Conservation (phyloP, 2,113 vertebrate genomes). For the Chlamydotis undulata region DNA sequence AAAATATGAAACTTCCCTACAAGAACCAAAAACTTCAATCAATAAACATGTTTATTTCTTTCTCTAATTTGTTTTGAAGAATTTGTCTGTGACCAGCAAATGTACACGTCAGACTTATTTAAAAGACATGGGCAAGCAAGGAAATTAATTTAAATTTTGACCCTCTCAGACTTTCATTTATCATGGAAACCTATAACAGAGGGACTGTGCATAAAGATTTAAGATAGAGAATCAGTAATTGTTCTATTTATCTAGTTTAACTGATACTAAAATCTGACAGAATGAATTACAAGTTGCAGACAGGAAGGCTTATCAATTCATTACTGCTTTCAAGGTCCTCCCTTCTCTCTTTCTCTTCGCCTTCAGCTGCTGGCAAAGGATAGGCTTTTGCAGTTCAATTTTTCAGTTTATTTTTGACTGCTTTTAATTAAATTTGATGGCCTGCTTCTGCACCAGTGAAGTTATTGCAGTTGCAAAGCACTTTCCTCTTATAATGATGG, state of each 20-base stretch:
- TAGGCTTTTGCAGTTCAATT: constrained; percentile 74
- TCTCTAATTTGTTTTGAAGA: constrained; percentile 35
- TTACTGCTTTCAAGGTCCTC: constrained; percentile 73
- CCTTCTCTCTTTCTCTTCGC: constrained; percentile 57
- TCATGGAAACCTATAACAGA: constrained; percentile 25
- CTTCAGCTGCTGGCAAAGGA: constrained; percentile 74
- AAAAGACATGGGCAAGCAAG: constrained; percentile 43
- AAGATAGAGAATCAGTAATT: constrained; percentile 66
- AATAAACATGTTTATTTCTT: constrained; percentile 45
- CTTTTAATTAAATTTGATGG: constrained; percentile 86
- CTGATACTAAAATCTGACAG: constrained; percentile 75
- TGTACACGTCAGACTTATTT: constrained; percentile 43
- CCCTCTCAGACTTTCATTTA: constrained; percentile 52
- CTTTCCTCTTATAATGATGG: constrained; percentile 78
- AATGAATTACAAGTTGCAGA: constrained; percentile 70
- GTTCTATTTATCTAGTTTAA: constrained; percentile 78
- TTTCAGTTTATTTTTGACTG: constrained; percentile 81
- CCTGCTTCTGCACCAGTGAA: constrained; percentile 71
- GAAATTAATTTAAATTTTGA: constrained; percentile 69
- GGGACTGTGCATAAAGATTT: constrained; percentile 51
- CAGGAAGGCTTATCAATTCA: constrained; percentile 74
- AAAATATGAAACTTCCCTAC: not conserved
- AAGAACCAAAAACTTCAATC: not conserved
- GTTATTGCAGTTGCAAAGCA: constrained; percentile 75
- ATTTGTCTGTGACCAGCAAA: constrained; percentile 29